These are phyloP conservation scores for Pholis gunnellus DNA, from an alignment of 2,113 vertebrate genomes.

Conservation along the genomic window DNA sequence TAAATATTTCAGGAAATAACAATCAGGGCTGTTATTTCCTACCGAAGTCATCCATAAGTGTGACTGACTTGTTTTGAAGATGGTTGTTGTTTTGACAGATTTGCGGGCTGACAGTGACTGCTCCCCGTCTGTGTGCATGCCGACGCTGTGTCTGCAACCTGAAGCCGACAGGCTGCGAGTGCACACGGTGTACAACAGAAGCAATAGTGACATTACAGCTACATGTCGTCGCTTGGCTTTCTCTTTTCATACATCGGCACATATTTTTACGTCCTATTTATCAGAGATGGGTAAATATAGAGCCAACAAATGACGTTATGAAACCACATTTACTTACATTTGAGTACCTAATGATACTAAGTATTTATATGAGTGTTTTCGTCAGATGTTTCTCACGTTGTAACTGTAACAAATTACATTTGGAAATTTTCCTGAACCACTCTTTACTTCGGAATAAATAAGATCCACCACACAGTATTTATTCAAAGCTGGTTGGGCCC, in stretches of 20 bases:
- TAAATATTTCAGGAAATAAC: slow-evolving; percentile 78
- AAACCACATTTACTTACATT: no score
- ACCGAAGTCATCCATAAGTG: slow-evolving; percentile 59
- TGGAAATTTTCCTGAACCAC: no score
- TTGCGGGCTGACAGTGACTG: slow-evolving; percentile 50
- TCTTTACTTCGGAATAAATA: no score
- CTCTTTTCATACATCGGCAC: slow-evolving; percentile 1
- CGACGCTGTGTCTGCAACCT: slow-evolving; percentile 42
- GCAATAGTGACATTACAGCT: neutral
- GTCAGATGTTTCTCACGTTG: no score
- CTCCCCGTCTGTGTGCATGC: slow-evolving; percentile 27
- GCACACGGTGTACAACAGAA: neutral
- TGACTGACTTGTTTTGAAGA: slow-evolving; percentile 76
- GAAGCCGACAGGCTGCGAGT: slow-evolving; percentile 11
- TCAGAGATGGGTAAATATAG: neutral
- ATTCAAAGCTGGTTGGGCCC: no score
- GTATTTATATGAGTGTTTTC: no score
- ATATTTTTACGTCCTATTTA: neutral
- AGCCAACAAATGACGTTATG: neutral
- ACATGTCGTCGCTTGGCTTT: neutral
- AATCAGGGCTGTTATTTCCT: slow-evolving; percentile 72
- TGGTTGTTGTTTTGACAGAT: slow-evolving; percentile 69
- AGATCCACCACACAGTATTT: no score
- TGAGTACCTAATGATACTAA: no score
- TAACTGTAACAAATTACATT: no score